Evolutionary conservation across 92 coral and sea anemone genomes (phyloP), one percentile per base, ranked within the genome.

Genomic region (Blastomussa wellsi): DNA sequence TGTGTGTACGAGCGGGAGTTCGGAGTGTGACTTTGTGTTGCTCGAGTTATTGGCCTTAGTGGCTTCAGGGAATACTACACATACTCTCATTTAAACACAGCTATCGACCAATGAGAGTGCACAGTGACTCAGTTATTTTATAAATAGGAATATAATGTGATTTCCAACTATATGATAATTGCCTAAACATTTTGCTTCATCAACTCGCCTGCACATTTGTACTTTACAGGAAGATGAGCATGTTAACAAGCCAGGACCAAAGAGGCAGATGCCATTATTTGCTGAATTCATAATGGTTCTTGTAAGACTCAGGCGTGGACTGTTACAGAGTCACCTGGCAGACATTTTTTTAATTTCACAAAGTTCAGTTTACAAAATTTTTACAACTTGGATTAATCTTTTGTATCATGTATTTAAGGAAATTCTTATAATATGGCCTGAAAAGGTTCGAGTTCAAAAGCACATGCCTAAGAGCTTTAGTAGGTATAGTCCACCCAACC

Each of bases 391-490:
- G 92, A 75, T 79, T 19, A 89, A 84, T 62, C 76, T 89, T 48
- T 69, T 84, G 89, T 89, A 32, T 75, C 74, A 84, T 80, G 89
- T 79, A 75, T 81, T 89, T 20, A 89, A 79, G 72, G 57, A 64
- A 29, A 22, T 82, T 47, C 74, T 88, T 66, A 80, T 78, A 55
- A 84, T 78, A 82, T 86, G 88, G 51, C 85, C 69, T 29, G 67
- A 31, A 33, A 65, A 53, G 52, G 62, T 66, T 65, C 77, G 37
- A 79, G 31, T 59, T 29, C 78, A 17, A 80, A 74, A 51, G 72
- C 72, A 66, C 72, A 89, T 41, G 47, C 86, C 92, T 36, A 89
- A 85, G 81, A 85, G 85, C 59, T 89, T 89, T 85, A 22, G 77
- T 36, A 81, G 66, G 52, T 89, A 79, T 80, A 79, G 68, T 85